A percentile compares a stretch with the other conserved stretches of the same genome.
Evolutionary conservation across 1,140 invertebrate genomes (phyloP).

Genomic region (Nixonia krombeini): DNA sequence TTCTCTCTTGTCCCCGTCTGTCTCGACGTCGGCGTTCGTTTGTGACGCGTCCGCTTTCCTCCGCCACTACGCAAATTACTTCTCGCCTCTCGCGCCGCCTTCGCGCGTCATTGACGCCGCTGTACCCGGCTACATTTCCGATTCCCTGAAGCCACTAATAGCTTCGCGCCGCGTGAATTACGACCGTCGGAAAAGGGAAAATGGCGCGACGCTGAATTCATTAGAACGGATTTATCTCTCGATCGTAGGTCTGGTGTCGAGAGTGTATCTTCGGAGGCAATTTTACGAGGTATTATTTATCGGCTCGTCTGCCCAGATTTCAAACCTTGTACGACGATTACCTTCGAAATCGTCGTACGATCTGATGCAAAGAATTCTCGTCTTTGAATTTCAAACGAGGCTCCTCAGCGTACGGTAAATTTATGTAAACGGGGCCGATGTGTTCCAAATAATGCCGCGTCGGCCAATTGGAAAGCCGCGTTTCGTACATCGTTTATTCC

Average conservation of each 20-base stretch:
- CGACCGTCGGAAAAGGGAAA: background rate
- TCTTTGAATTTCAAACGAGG: too few species aligned
- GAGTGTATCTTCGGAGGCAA: constrained; percentile 8
- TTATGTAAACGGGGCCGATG: too few species aligned
- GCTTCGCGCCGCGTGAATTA: background rate
- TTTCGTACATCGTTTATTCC: too few species aligned
- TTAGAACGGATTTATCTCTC: constrained; percentile 15
- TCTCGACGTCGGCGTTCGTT: constrained; percentile 28
- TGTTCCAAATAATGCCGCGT: too few species aligned
- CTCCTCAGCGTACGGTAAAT: too few species aligned
- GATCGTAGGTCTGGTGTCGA: constrained; percentile 15
- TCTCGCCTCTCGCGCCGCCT: constrained; percentile 20
- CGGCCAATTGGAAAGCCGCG: too few species aligned
- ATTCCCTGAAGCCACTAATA: constrained; percentile 7
- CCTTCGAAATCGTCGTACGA: too few species aligned
- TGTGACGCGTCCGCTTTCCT: constrained; percentile 18
- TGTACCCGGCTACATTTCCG: background rate
- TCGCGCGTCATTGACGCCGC: constrained; percentile 25
- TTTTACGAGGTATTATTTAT: background rate
- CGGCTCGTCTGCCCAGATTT: too few species aligned
- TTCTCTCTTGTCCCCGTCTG: constrained; percentile 5
- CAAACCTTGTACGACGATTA: too few species aligned
- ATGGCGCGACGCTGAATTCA: constrained; percentile 28
- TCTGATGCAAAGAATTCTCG: too few species aligned
- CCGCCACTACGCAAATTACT: constrained; percentile 37